A percentile compares a stretch with the other conserved stretches of the same genome.
Evolutionary conservation across 2,797 vertebrate species (phyloP).

Genomic region (Chanos chanos): DNA sequence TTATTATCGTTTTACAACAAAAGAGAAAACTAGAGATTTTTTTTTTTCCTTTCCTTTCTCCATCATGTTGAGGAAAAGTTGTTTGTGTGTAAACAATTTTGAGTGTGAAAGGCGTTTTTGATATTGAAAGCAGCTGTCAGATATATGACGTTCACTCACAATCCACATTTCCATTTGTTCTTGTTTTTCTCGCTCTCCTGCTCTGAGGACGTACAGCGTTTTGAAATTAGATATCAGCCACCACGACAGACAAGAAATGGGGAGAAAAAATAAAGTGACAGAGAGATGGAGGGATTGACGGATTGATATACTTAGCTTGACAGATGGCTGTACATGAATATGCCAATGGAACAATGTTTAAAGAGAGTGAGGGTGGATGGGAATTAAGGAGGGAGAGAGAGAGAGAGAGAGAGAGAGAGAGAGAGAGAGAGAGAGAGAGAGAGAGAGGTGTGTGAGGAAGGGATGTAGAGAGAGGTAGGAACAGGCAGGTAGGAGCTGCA

Average conservation of each 20-base stretch:
- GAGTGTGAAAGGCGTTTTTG: slow-evolving; percentile 23
- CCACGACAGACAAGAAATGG: slow-evolving; percentile 26
- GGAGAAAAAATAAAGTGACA: slow-evolving; percentile 33
- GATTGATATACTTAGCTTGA: slow-evolving; percentile 54
- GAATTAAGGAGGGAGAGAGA: background rate
- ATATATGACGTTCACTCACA: slow-evolving; percentile 19
- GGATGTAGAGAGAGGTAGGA: slow-evolving; percentile 29
- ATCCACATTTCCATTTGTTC: slow-evolving; percentile 36
- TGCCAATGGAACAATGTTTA: slow-evolving; percentile 47
- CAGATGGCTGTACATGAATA: slow-evolving; percentile 50
- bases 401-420: background rate
- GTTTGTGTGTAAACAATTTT: slow-evolving; percentile 25
- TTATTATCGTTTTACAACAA: slow-evolving; percentile 6
- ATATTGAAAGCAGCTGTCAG: slow-evolving; percentile 50
- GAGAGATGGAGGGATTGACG: slow-evolving; percentile 49
- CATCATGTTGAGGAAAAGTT: slow-evolving; percentile 1
- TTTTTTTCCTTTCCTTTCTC: background rate
- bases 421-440: slow-evolving; percentile 8
- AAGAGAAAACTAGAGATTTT: background rate
- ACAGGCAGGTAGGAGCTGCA: slow-evolving; percentile 28
- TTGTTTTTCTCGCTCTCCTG: slow-evolving; percentile 24
- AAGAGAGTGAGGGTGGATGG: slow-evolving; percentile 11
- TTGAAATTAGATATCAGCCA: slow-evolving; percentile 39
- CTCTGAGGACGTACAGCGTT: slow-evolving; percentile 33
- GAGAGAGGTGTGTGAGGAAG: slow-evolving; percentile 1